Evolutionary conservation across 2,888 invertebrate genomes (phyloP), one percentile per base, ranked within the genome.

Genomic region (Smittia sp.): DNA sequence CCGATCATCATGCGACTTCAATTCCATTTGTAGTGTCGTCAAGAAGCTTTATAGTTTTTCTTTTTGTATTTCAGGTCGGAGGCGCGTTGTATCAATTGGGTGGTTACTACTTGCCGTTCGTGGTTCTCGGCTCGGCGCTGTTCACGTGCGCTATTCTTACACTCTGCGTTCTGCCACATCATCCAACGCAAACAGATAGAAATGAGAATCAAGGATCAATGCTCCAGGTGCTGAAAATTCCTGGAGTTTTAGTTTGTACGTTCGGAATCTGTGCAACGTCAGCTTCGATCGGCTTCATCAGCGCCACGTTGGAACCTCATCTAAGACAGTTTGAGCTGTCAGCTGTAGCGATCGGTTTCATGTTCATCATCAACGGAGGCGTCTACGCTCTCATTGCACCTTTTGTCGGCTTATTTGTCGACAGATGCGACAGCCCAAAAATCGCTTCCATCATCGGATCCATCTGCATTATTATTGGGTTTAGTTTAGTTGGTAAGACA

Each of bases 271-370:
- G 91, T 75, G 88, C 86, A 0, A 92, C 92, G 0, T 91, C 92
- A 75, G 88, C 90, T 85, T 92, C 92, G 76, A 92, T 93, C 69
- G 93, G 93, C 20, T 96, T 94, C 81, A 84, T 96, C 22, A 92
- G 93, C 79, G 94, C 96, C 0, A 95, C 95, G 0, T 83, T 96
- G 22, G 93, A 95, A 77, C 93, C 92, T 0, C 96, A 96, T 84
- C 84, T 96, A n/a, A 81, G 91, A 76, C 75, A 76, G 58, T 77
- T 77, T 46, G 74, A 75, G 24, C 58, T 77, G 25, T 75, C 66
- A 18, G 76, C 77, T 1, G 73, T 77, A 13, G 38, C 75, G 13
- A 65, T 77, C 15, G 76, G 93, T 0, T 80, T 92, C 69, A 90
- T 94, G 87, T 94, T 94, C 79, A 88, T 94, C 58, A 90, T 93